Conservation (phyloP, 2,113 vertebrate genomes). For the Syrmaticus mikado region DNA sequence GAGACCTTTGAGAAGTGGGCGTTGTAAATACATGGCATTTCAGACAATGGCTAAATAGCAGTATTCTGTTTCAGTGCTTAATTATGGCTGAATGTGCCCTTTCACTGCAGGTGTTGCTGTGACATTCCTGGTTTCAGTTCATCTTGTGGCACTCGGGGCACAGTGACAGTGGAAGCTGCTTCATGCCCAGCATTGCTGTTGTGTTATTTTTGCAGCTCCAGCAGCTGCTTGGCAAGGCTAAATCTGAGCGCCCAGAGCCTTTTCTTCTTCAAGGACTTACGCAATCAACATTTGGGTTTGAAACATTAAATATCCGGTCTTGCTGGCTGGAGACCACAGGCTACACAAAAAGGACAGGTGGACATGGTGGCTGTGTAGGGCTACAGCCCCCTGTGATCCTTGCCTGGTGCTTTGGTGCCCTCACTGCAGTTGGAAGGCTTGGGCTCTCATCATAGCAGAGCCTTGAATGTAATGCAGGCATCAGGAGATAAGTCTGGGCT, state of each 20-base stretch:
- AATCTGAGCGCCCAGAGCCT: background rate
- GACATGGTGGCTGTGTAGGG: background rate
- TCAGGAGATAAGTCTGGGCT: background rate
- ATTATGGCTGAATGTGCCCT: background rate
- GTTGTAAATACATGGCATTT: background rate
- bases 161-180: background rate
- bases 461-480: background rate
- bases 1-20: background rate
- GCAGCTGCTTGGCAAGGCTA: constrained; percentile 40
- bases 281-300: background rate
- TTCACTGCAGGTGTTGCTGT: constrained; percentile 10
- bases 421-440: background rate
- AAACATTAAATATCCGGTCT: background rate
- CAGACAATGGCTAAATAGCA: background rate
- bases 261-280: constrained; percentile 14
- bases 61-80: background rate
- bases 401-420: background rate
- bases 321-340: background rate
- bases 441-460: background rate
- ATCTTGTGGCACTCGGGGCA: background rate
- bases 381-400: background rate
- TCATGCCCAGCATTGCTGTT: background rate
- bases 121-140: constrained; percentile 15
- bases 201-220: constrained; percentile 37
- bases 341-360: background rate